Conservation (phyloP, 2,888 invertebrate species). For the Chelonus formosanus region DNA sequence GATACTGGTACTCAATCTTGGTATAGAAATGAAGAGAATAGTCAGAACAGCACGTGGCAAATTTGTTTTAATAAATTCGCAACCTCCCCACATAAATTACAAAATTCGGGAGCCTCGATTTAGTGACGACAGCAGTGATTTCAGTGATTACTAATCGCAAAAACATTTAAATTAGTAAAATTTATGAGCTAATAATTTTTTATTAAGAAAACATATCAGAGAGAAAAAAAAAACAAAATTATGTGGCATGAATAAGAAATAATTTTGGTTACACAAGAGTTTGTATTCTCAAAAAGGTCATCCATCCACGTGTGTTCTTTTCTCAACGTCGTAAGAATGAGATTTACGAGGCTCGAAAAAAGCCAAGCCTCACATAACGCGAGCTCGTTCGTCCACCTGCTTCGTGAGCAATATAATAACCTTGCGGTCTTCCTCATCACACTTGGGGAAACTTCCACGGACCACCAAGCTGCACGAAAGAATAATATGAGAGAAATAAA, state of each 20-base stretch:
- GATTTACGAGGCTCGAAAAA: slow-evolving; percentile 23
- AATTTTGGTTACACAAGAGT: neutral
- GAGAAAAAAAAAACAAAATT: slow-evolving; percentile 8
- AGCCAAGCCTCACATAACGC: slow-evolving; percentile 20
- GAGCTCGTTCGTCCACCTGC: slow-evolving; percentile 22
- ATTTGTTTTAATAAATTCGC: slow-evolving; percentile 46
- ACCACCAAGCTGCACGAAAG: neutral
- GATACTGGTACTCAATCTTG: slow-evolving; percentile 52
- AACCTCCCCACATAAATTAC: slow-evolving; percentile 40
- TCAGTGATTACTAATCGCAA: slow-evolving; percentile 28
- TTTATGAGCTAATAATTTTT: neutral
- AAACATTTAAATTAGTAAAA: slow-evolving; percentile 2
- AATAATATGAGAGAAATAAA: too few relatives aligned
- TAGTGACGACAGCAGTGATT: slow-evolving; percentile 49
- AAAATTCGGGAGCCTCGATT: slow-evolving; percentile 49
- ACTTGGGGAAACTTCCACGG: slow-evolving; percentile 3
- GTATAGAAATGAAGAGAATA: slow-evolving; percentile 52
- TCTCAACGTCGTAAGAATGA: slow-evolving; percentile 17
- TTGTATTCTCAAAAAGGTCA: slow-evolving; percentile 14
- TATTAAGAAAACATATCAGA: neutral
- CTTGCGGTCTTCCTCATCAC: slow-evolving; percentile 4
- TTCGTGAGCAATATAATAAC: slow-evolving; percentile 1
- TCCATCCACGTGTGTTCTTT: slow-evolving; percentile 21
- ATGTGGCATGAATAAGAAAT: slow-evolving; percentile 14
- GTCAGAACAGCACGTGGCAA: slow-evolving; percentile 47